A percentile compares a stretch with the other conserved stretches of the same genome.
Evolutionary conservation across 2,888 invertebrate species (phyloP).

Genomic region (Tipula unca): DNA sequence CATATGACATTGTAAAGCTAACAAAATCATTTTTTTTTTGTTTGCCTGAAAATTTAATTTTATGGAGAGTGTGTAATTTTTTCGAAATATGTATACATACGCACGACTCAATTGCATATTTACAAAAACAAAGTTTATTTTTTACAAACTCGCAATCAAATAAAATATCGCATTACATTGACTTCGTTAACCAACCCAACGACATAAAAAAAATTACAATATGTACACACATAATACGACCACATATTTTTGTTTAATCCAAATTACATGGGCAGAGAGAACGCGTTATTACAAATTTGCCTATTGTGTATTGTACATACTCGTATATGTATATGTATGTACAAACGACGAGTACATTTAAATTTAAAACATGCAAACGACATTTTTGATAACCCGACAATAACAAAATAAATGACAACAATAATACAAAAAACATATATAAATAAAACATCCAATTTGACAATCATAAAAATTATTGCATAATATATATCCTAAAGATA

Average conservation of each 20-base stretch:
- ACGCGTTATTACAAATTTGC: neutral
- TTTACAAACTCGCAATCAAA: no score
- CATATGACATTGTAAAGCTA: no score
- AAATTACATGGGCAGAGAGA: neutral
- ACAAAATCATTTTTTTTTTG: no score
- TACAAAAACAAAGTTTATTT: no score
- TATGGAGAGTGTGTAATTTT: no score
- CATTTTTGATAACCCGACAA: neutral
- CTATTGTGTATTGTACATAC: neutral
- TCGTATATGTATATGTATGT: neutral
- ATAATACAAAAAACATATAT: neutral
- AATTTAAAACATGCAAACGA: neutral
- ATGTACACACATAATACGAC: neutral
- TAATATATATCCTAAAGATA: neutral
- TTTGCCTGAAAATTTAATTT: no score
- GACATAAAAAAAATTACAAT: no score
- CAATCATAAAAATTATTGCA: neutral
- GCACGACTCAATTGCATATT: no score
- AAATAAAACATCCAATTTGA: slow-evolving; percentile 1
- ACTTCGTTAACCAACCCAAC: no score
- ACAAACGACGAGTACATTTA: neutral
- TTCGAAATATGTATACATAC: no score
- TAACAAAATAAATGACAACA: neutral
- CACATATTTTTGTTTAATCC: neutral
- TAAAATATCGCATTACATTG: no score